These are phyloP conservation scores for Tapirus indicus DNA, from an alignment of 2,797 vertebrate genomes.

Conservation along the genomic window DNA sequence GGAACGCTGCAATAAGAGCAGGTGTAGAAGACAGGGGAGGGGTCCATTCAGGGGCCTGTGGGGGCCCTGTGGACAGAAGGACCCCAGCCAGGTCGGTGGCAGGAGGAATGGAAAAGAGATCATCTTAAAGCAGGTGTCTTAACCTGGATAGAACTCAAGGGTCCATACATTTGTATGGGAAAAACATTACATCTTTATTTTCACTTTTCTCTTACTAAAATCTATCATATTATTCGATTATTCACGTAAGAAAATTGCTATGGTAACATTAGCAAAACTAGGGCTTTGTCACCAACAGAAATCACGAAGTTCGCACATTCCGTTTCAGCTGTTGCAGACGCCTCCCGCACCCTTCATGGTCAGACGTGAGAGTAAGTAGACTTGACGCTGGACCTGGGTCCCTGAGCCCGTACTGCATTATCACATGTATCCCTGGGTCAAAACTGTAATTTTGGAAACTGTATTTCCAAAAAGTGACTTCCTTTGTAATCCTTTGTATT, in stretches of 20 bases:
- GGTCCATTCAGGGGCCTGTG: not conserved
- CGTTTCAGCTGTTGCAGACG: not conserved
- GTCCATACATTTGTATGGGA: not conserved
- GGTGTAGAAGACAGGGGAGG: not conserved
- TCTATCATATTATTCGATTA: not conserved
- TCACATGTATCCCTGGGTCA: not conserved
- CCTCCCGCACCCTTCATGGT: not conserved
- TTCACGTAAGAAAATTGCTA: not conserved
- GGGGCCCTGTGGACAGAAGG: not conserved
- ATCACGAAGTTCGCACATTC: not conserved
- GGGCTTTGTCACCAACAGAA: not conserved
- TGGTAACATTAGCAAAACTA: not conserved
- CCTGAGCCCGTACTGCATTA: not conserved
- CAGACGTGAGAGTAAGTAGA: not conserved
- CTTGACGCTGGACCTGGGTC: not conserved
- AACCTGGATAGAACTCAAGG: not conserved
- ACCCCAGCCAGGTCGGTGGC: not conserved
- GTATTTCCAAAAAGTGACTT: not conserved
- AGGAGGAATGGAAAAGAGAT: not conserved
- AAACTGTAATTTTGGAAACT: conserved; percentile 5
- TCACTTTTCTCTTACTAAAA: not conserved
- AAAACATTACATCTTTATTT: not conserved
- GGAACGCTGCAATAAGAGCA: not conserved
- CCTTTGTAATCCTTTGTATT: not conserved
- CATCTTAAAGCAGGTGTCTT: not conserved